These are phyloP conservation scores for Phalacrocorax pelagicus DNA, from an alignment of 2,113 vertebrate species.

Conservation along the genomic window DNA sequence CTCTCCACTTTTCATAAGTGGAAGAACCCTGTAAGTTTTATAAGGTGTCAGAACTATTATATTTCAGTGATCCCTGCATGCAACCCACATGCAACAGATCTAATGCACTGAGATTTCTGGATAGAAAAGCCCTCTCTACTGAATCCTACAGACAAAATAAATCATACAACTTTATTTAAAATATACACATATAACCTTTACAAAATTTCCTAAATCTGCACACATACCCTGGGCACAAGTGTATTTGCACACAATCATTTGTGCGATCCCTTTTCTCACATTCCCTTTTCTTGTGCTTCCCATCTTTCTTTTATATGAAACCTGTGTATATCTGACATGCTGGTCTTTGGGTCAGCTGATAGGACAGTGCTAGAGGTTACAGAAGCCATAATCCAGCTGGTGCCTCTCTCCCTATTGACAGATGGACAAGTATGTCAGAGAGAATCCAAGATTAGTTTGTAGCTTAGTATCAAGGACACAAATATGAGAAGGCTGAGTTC, in stretches of 20 bases:
- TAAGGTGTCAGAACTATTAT: background rate
- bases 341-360: background rate
- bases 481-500: background rate
- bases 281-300: background rate
- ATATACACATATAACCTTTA: background rate
- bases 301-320: background rate
- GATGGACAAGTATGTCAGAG: background rate
- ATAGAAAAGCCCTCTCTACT: background rate
- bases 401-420: background rate
- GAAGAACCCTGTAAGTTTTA: background rate
- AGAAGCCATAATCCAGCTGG: background rate
- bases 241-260: background rate
- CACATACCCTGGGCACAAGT: accelerated
- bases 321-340: background rate
- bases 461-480: background rate
- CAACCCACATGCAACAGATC: background rate
- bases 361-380: background rate
- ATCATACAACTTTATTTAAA: background rate
- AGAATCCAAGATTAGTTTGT: background rate
- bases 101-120: background rate
- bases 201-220: background rate
- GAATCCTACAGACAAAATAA: background rate
- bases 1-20: background rate
- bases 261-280: background rate
- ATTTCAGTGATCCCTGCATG: background rate